These are phyloP conservation scores for Pangasianodon hypophthalmus DNA, from an alignment of 2,113 vertebrate genomes.

Conservation along the genomic window DNA sequence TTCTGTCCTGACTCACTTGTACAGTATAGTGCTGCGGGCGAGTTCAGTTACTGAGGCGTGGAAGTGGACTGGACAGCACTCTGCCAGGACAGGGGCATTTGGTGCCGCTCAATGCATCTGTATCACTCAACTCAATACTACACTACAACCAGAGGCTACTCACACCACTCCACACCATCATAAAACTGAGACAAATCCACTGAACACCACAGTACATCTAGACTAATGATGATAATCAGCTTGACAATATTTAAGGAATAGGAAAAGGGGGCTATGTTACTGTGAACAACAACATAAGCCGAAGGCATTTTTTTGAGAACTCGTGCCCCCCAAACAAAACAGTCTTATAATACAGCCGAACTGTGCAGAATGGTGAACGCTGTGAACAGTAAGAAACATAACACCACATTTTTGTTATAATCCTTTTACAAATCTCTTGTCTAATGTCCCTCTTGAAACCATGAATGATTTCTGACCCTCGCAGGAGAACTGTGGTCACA, in stretches of 20 bases:
- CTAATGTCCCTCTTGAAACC: neutral
- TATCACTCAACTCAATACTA: constrained; percentile 46
- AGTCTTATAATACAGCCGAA: neutral
- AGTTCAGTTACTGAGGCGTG: constrained; percentile 67
- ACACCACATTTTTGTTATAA: neutral
- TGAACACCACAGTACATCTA: neutral
- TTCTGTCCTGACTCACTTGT: constrained; percentile 49
- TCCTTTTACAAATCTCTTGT: neutral
- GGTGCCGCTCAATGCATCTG: constrained; percentile 28
- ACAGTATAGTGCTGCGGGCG: constrained; percentile 66
- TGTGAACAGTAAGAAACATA: neutral
- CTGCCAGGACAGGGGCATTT: constrained; percentile 49
- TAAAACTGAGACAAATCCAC: constrained; percentile 1
- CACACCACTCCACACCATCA: neutral
- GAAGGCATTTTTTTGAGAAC: neutral
- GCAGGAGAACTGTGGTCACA: neutral
- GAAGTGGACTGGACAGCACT: constrained; percentile 66
- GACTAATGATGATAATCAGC: neutral
- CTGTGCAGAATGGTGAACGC: too few relatives aligned
- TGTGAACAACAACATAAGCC: neutral
- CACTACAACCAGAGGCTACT: constrained; percentile 14
- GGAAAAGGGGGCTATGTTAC: neutral
- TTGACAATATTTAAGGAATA: neutral
- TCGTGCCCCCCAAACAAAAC: too few relatives aligned
- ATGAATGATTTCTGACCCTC: neutral